Conservation (phyloP, 2,797 vertebrate genomes). For the Thunnus albacares region DNA sequence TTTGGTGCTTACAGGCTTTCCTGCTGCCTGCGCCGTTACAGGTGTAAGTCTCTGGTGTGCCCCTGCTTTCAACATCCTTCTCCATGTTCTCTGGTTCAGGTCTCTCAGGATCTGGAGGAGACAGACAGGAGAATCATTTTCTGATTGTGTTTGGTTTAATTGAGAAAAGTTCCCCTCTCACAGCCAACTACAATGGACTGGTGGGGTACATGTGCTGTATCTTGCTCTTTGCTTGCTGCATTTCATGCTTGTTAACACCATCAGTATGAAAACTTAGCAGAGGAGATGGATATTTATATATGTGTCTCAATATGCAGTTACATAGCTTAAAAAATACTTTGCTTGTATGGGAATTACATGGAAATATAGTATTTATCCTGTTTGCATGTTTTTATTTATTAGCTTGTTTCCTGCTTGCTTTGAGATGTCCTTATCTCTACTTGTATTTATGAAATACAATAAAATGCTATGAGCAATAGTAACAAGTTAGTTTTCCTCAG, state of each 20-base stretch:
- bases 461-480: neutral
- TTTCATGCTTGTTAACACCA: slow-evolving; percentile 1
- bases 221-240: neutral
- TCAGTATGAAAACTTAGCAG: neutral
- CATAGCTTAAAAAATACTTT: neutral
- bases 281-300: neutral
- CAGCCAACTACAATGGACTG: neutral
- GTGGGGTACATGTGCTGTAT: neutral
- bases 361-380: neutral
- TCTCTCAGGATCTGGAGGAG: slow-evolving; percentile 49
- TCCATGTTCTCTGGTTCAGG: slow-evolving; percentile 61
- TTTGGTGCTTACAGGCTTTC: slow-evolving; percentile 86
- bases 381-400: neutral
- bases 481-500: neutral
- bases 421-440: neutral
- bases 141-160: neutral
- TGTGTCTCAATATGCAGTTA: neutral
- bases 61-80: slow-evolving; percentile 69
- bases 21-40: slow-evolving; percentile 77
- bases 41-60: slow-evolving; percentile 70
- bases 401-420: neutral
- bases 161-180: neutral
- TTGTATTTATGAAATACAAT: neutral
- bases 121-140: neutral
- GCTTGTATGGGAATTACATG: neutral